These are phyloP conservation scores for Strigamia crassipes DNA, from an alignment of 2,888 invertebrate species.

Conservation along the genomic window DNA sequence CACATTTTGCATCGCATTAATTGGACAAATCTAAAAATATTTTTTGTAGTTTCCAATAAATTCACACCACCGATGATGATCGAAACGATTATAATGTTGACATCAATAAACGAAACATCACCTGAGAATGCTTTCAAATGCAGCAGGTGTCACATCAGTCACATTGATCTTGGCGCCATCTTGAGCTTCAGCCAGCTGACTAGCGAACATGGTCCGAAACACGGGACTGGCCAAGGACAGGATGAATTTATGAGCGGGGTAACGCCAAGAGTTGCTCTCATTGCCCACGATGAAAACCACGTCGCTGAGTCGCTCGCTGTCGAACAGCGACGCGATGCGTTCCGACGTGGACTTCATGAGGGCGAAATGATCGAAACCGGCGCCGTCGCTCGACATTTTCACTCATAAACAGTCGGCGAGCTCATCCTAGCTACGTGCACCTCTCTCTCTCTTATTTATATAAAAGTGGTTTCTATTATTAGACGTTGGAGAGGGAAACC, in stretches of 20 bases:
- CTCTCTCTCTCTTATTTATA: background rate
- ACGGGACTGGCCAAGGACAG: conserved; percentile 69
- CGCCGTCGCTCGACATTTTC: background rate
- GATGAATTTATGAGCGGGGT: conserved; percentile 69
- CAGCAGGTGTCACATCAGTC: conserved; percentile 67
- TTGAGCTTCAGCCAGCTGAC: conserved; percentile 61
- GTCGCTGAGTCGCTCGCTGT: conserved; percentile 62
- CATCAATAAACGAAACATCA: too few species aligned
- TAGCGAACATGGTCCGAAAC: conserved; percentile 66
- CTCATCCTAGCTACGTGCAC: background rate
- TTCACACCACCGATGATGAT: too few species aligned
- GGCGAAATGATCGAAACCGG: background rate
- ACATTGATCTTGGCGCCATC: conserved; percentile 58
- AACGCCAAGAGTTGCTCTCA: conserved; percentile 66
- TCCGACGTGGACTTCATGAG: conserved; percentile 43
- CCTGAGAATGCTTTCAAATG: conserved; percentile 69
- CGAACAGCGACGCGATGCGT: conserved; percentile 36
- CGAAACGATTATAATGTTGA: too few species aligned
- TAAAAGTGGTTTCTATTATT: background rate
- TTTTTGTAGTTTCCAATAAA: too few species aligned
- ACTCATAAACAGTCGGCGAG: background rate
- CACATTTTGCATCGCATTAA: too few species aligned
- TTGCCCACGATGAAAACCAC: conserved; percentile 68
- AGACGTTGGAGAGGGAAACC: background rate
- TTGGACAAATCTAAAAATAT: too few species aligned